Base-by-base conservation (phyloP, 2,113 vertebrate species). In the Pachycephala philippinensis region DNA sequence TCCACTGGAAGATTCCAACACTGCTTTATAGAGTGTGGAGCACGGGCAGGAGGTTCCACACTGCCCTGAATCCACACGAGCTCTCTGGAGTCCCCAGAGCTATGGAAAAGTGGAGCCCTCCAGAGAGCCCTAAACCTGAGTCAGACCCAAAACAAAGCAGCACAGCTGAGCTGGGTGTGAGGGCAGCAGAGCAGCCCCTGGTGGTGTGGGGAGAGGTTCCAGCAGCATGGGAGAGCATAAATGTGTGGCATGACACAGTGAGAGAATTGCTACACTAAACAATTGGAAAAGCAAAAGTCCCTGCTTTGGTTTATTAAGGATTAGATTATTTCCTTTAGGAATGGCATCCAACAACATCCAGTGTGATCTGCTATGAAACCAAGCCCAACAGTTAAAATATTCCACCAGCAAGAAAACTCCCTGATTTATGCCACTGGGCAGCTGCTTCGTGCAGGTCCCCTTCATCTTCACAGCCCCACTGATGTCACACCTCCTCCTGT, bases 381-480 rank as follows among this genome's bases (percentile, higher is more conserved):
- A n/a, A n/a, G n/a, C n/a, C 79, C 63, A 23, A 6, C 19, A 44
- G 19, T 2, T 26, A 4, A 17, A 64, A 47, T 2, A 31, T 2
- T 8, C 13, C 2, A 88, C 47, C 63, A 87, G 76, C 68, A 49
- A 7, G 50, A 10, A 18, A 27, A 47, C 44, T 3, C 75, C 33
- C 4, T 0, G 11, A 8, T 7, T 53, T 39, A n/a, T 5, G 10
- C 45, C 22, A 8, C 7, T 6, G 13, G 77, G n/a, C 15, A 60
- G 49, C 47, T 22, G n/a, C 77, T 35, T 13, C 18, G 12, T 6
- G 60, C 59, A 47, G 60, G 33, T 17, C 6, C 37, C n/a, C 45
- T 11, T 10, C 5, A 14, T 1, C 31, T 24, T 22, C 78, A 30
- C 17, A 37, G 30, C 52, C 61, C 45, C 40, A 18, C 9, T 33